Conservation (phyloP, 2,113 vertebrate genomes). For the Elgaria multicarinata region DNA sequence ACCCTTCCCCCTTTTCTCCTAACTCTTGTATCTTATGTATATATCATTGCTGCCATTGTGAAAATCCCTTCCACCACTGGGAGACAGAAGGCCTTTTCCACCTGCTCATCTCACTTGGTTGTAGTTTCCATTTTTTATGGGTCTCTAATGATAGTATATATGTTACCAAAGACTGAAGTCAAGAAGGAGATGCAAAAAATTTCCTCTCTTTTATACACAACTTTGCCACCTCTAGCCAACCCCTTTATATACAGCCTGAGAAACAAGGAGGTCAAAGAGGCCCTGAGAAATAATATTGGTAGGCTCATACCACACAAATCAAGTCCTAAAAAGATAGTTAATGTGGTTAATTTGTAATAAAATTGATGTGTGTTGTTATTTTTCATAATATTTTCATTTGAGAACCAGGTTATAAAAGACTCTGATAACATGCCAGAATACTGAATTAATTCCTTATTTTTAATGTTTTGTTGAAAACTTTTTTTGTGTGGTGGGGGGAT, state of each 20-base stretch:
- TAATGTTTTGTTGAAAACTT: not conserved
- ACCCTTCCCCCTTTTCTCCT: conserved; percentile 50
- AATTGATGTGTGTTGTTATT: not conserved
- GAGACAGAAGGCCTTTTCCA: conserved; percentile 63
- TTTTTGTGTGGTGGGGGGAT: too few species aligned
- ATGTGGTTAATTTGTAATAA: not conserved
- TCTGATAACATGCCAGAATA: too few species aligned
- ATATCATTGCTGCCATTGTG: conserved; percentile 59
- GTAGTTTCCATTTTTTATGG: conserved; percentile 66
- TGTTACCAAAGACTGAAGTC: conserved; percentile 36
- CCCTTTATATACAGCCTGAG: conserved; percentile 70
- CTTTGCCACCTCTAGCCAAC: conserved; percentile 58
- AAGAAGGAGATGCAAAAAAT: conserved; percentile 48
- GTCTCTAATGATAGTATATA: conserved; percentile 64
- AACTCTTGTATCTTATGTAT: conserved; percentile 53
- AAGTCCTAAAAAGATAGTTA: not conserved
- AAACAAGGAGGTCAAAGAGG: conserved; percentile 68
- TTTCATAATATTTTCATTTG: too few species aligned
- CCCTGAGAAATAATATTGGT: conserved; percentile 36
- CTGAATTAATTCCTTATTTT: too few species aligned
- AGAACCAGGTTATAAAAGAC: too few species aligned
- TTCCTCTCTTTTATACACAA: conserved; percentile 59
- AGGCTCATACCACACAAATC: not conserved
- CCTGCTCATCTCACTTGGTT: conserved; percentile 64
- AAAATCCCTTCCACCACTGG: conserved; percentile 49